Evolutionary conservation across 2,797 vertebrate genomes (phyloP).

Genomic region (Danio tinwini): DNA sequence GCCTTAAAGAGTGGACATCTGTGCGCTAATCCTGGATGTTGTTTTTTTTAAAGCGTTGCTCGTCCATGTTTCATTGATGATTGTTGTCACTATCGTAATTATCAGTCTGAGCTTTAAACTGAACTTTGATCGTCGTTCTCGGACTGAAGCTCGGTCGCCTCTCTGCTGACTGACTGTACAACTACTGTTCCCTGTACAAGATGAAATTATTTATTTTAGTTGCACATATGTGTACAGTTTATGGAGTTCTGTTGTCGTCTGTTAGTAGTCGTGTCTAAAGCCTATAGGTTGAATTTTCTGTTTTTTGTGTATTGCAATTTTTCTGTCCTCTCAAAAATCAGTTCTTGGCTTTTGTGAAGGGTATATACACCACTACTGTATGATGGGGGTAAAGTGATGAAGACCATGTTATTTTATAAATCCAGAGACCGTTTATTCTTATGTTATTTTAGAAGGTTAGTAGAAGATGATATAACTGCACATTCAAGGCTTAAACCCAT

Average conservation of each 20-base stretch:
- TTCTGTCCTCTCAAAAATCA: constrained; percentile 22
- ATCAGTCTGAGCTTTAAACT: constrained; percentile 43
- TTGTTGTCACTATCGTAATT: constrained; percentile 14
- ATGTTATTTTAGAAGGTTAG: constrained; percentile 13
- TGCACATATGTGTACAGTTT: constrained; percentile 50
- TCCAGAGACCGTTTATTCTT: constrained; percentile 3
- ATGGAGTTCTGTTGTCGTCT: constrained; percentile 36
- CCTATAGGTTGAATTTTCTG: background rate
- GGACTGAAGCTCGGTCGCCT: constrained; percentile 67
- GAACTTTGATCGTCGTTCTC: constrained; percentile 68
- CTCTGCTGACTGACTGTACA: constrained; percentile 68
- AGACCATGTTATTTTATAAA: constrained; percentile 12
- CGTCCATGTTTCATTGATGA: constrained; percentile 11
- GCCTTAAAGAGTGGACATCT: constrained; percentile 36
- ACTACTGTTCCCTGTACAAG: constrained; percentile 78
- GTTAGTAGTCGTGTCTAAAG: background rate
- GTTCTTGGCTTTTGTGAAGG: constrained; percentile 43
- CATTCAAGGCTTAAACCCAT: constrained; percentile 25
- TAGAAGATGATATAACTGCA: background rate
- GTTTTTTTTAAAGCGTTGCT: constrained; percentile 2
- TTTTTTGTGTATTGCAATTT: constrained; percentile 10
- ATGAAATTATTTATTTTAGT: constrained; percentile 80
- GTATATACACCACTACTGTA: constrained; percentile 42
- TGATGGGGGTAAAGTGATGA: constrained; percentile 27
- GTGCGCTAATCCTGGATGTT: constrained; percentile 8